Base-by-base conservation (phyloP, 2,888 invertebrate species). In the Cryptophagus acutangulus region DNA sequence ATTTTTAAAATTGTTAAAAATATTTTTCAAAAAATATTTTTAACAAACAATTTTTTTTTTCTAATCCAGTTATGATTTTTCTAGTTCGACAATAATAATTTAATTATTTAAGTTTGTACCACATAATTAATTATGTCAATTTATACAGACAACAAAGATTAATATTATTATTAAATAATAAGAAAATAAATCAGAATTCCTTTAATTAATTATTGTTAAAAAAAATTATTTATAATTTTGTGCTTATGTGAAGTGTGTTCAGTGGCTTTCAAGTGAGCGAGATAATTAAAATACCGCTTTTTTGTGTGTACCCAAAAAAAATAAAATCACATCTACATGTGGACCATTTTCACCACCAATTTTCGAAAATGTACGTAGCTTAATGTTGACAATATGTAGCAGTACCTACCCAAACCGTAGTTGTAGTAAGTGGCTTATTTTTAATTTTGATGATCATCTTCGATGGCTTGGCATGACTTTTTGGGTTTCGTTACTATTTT, bases 251-350 rank as follows among this genome's bases (percentile, higher is more conserved):
- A 47, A 47, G 47, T 45, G 49, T 51, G 31, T 38, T 38, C 33
- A 49, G 50, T 52, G 48, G 46, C 50, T 53, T 46, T 26, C 49
- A 33, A 44, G 43, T 54, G 48, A 59, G 57, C 63, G 61, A 58
- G 57, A 58, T 60, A 62, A 65, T 67, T 69, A 65, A 59, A 48
- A 58, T 57, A 56, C 44, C 54, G 53, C 57, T 54, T 52, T 8
- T 15, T 31, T 31, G 31, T 31, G 55, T 55, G 57, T 55, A 57
- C 46, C 42, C 44, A 48, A 46, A 37, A n/a, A n/a, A n/a, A n/a
- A n/a, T n/a, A n/a, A n/a, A n/a, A n/a, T n/a, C n/a, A n/a, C n/a
- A 15, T 31, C 53, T 45, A 48, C 52, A 52, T 38, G 49, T 31
- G 13, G 40, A 43, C 52, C 54, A 51, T 39, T 35, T 4, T 12